Percentiles rank a stretch among this genome's conserved stretches.
Conservation (phyloP, 2,888 invertebrate genomes). For the Phasia obesa region DNA sequence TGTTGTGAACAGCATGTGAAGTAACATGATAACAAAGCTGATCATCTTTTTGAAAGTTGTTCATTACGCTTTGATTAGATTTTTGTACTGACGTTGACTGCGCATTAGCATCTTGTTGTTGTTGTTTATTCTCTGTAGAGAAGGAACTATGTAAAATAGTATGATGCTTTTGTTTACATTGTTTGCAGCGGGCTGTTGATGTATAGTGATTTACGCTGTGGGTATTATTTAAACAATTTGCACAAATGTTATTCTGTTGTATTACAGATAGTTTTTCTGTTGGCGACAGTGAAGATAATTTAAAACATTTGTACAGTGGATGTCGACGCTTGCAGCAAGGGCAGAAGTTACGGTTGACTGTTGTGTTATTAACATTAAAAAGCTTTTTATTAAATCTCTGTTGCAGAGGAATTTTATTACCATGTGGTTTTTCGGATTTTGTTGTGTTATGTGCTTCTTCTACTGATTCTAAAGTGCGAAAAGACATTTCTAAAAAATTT, state of each 20-base stretch:
- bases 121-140: constrained; percentile 18
- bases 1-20: not conserved
- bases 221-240: constrained; percentile 29
- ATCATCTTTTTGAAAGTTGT: not conserved
- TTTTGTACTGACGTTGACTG: not conserved
- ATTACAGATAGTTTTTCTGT: constrained; percentile 30
- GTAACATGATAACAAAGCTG: constrained; percentile 17
- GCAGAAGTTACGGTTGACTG: constrained; percentile 20
- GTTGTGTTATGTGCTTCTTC: too few relatives aligned
- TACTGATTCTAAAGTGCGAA: too few relatives aligned
- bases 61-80: not conserved
- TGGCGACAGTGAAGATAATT: constrained; percentile 31
- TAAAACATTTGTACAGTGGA: constrained; percentile 14
- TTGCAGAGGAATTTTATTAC: too few relatives aligned
- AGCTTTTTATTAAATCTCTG: too few relatives aligned
- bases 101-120: not conserved
- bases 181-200: constrained; percentile 33
- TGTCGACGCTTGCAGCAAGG: constrained; percentile 14
- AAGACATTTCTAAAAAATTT: too few relatives aligned
- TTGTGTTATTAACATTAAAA: constrained; percentile 19
- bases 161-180: constrained; percentile 38
- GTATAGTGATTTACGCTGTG: constrained; percentile 25
- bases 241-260: constrained; percentile 32
- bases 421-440: too few relatives aligned
- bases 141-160: constrained; percentile 46